Evolutionary conservation across 2,797 vertebrate genomes (phyloP), one percentile per base, ranked within the genome.

Genomic region (Leucoraja ocellata): DNA sequence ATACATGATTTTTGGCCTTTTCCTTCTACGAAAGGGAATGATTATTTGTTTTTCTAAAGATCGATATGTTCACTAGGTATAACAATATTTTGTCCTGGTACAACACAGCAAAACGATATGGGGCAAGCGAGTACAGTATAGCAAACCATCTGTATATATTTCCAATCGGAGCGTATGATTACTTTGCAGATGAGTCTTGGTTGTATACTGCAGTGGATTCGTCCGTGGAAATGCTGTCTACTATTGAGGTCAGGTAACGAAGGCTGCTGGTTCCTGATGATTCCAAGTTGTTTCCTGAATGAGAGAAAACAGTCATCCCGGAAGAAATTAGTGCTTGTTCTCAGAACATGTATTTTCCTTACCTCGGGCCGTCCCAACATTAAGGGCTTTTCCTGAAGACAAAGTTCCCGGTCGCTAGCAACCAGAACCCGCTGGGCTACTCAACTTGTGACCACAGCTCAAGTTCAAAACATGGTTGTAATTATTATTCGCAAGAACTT

Each of bases 231-330:
- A 99, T 99, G 94, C 99, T 99, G 97, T 99, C 97, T 94, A 99
- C 99, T 86, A 99, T 99, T 61, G 98, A 99, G 58, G 98, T 99
- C 77, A 99, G 97, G 36, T 97, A 97, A 80, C 98, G 97, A 23
- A 99, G 98, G 94, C 99, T 99, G 95, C 97, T 97, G 80, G 98
- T 97, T 0, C 97, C 98, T 0, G 98, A 97, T 0, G 98, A 97
- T 94, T 98, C 98, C 0, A 95, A 92, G 93, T 93, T 94, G 93
- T 95, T 93, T 94, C 96, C 98, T 96, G 94, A 25, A 74, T 76
- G 46, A 93, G 71, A 65, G 74, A 78, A 93, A 94, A 46, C 58
- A 93, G n/a, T 1, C 65, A 36, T 23, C 36, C 78, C 39, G 76
- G 63, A 28, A 80, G 4, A 94, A 46, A 32, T 79, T 18, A 91